Base-by-base conservation (phyloP, 2,888 invertebrate genomes). In the Orthonevra nobilis region DNA sequence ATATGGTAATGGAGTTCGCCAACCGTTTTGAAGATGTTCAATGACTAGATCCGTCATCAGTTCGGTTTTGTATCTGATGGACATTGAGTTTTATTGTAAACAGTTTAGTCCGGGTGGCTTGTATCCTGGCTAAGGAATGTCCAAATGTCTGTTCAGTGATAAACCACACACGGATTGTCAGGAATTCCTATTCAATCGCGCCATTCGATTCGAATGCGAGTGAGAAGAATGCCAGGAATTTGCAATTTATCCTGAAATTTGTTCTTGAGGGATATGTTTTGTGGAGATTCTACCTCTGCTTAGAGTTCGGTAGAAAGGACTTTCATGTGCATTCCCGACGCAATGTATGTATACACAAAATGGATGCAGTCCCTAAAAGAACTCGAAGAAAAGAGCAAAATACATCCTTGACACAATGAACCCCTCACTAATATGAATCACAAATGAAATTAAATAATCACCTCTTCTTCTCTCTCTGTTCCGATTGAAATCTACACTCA, bases 401-500 rank as follows among this genome's bases (percentile, higher is more conserved):
- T 23, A 23, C 60, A 54, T 61, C 63, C 30, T 40, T 56, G 64
- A 50, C 72, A 64, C 46, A 40, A 23, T 23, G 3, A 23, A n/a
- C 5, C 23, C 23, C 23, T 23, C 5, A 23, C 23, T 23, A 23
- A 5, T 56, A 79, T 56, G 42, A 79, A 73, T 73, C 38, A 44
- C 50, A 79, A 79, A n/a, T n/a, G n/a, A n/a, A n/a, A 79, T 79
- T 79, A 79, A 79, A 79, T 79, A 79, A 79, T 79, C 58, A 63
- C 50, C 75, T 69, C 40, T 50, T 5, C 17, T 46, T 60, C 12
- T 30, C 20, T 7, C 32, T 23, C 23, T 23, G 19, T 46, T 44
- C 36, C 58, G 73, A 79, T 79, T 73, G 79, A 68, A 61, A 79
- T 79, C 66, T 66, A 79, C 61, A 79, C 68, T 66, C 26, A 60